Evolutionary conservation across 2,113 vertebrate species (phyloP).

Genomic region (Romanogobio albipinnatus): DNA sequence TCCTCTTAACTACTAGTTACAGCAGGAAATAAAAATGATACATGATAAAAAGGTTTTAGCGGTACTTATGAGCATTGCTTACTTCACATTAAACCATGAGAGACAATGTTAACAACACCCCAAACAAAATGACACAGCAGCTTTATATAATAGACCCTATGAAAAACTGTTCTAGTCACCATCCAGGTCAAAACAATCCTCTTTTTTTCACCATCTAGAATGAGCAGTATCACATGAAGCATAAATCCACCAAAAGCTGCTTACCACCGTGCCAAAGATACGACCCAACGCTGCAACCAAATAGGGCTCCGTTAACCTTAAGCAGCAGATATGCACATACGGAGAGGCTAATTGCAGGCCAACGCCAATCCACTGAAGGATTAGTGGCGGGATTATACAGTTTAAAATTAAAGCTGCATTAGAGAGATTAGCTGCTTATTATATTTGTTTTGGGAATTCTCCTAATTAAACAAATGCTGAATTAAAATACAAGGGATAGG

Average conservation of each 20-base stretch:
- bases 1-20: too few species aligned
- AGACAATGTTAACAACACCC: not conserved
- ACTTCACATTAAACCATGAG: not conserved
- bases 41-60: too few species aligned
- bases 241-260: slow-evolving; percentile 69
- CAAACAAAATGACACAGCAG: not conserved
- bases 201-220: slow-evolving; percentile 16
- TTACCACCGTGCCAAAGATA: slow-evolving; percentile 59
- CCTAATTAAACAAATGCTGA: not conserved
- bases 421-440: not conserved
- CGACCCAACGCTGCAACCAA: slow-evolving; percentile 61
- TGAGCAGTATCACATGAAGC: slow-evolving; percentile 68
- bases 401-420: not conserved
- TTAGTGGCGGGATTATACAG: not conserved
- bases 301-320: slow-evolving; percentile 68
- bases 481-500: too few species aligned
- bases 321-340: slow-evolving; percentile 67
- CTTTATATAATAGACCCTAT: not conserved
- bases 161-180: not conserved
- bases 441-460: not conserved
- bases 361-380: slow-evolving; percentile 30
- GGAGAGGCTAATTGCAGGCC: slow-evolving; percentile 58
- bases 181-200: not conserved
- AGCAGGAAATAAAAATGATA: too few species aligned
- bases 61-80: not conserved